A percentile compares a stretch with the other conserved stretches of the same genome.
These are phyloP conservation scores for Venturia canescens DNA, from an alignment of 1,140 invertebrate species.

Conservation along the genomic window DNA sequence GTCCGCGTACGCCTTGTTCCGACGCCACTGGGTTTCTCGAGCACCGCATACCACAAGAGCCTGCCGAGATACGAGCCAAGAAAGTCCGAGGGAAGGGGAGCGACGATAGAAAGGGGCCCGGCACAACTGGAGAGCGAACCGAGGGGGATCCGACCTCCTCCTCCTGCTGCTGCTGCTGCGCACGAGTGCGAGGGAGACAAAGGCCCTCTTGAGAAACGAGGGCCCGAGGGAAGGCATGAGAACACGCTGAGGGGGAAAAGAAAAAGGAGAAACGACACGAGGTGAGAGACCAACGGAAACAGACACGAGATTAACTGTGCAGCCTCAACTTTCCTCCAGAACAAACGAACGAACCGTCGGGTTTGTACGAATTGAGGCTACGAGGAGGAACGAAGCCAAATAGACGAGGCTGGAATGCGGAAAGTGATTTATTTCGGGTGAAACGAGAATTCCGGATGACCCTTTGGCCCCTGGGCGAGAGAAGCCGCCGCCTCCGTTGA, in stretches of 20 bases:
- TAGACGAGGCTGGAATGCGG: slow-evolving; percentile 60
- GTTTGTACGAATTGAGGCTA: neutral
- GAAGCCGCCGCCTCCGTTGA: too few relatives aligned
- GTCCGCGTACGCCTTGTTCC: slow-evolving; percentile 53
- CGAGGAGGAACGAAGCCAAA: too few relatives aligned
- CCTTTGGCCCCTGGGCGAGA: too few relatives aligned
- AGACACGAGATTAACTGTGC: slow-evolving; percentile 6
- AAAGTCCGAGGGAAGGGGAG: slow-evolving; percentile 19
- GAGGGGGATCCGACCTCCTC: slow-evolving; percentile 12
- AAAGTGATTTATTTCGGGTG: slow-evolving; percentile 63
- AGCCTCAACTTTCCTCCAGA: slow-evolving; percentile 14
- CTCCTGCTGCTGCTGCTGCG: too few relatives aligned
- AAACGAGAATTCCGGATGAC: too few relatives aligned
- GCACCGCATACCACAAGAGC: slow-evolving; percentile 37
- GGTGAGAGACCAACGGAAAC: slow-evolving; percentile 33
- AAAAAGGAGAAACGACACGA: slow-evolving; percentile 25
- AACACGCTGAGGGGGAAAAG: slow-evolving; percentile 41
- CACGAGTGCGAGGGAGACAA: slow-evolving; percentile 39
- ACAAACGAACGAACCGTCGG: neutral
- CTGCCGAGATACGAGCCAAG: slow-evolving; percentile 20
- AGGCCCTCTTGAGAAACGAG: slow-evolving; percentile 48
- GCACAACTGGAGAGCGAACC: slow-evolving; percentile 43
- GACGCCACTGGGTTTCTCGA: slow-evolving; percentile 41
- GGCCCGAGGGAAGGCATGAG: slow-evolving; percentile 40
- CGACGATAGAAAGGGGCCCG: slow-evolving; percentile 50